Conservation (phyloP, 2,113 vertebrate species). For the Onychostoma macrolepis region DNA sequence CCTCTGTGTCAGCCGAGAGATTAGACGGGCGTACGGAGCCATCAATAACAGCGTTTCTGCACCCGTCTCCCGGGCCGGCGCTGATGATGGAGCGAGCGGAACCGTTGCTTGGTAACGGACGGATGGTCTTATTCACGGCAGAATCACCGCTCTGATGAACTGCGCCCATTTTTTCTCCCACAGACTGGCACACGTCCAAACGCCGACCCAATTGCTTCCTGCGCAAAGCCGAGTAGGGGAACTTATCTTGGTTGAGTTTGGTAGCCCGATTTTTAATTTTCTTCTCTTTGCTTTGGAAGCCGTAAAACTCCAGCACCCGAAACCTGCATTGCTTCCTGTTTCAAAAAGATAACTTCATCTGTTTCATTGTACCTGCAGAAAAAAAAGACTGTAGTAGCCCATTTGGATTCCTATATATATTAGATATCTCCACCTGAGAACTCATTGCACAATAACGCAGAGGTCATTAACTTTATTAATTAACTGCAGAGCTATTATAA, state of each 20-base stretch:
- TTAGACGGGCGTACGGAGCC: constrained; percentile 34
- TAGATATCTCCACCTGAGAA: neutral
- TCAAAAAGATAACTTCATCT: constrained; percentile 12
- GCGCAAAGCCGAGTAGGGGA: neutral
- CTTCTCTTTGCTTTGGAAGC: neutral
- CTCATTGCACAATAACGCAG: neutral
- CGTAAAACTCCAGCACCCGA: neutral
- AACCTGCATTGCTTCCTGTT: neutral
- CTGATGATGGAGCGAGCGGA: constrained; percentile 30
- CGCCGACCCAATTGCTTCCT: constrained; percentile 3
- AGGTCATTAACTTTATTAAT: neutral
- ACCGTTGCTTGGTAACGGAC: constrained; percentile 36
- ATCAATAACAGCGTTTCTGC: constrained; percentile 37
- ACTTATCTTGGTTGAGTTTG: constrained; percentile 19
- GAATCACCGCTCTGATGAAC: constrained; percentile 32
- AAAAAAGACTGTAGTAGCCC: neutral
- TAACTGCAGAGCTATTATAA: neutral
- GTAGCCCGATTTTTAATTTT: neutral
- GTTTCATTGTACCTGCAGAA: neutral
- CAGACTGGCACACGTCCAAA: constrained; percentile 11
- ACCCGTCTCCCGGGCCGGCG: constrained; percentile 8
- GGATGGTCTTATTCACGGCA: constrained; percentile 37
- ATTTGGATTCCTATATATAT: neutral
- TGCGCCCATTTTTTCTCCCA: neutral
- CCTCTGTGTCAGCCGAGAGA: constrained; percentile 33